Evolutionary conservation across 2,797 vertebrate species (phyloP), one percentile per base, ranked within the genome.

Genomic region (Pseudocheirus occidentalis): DNA sequence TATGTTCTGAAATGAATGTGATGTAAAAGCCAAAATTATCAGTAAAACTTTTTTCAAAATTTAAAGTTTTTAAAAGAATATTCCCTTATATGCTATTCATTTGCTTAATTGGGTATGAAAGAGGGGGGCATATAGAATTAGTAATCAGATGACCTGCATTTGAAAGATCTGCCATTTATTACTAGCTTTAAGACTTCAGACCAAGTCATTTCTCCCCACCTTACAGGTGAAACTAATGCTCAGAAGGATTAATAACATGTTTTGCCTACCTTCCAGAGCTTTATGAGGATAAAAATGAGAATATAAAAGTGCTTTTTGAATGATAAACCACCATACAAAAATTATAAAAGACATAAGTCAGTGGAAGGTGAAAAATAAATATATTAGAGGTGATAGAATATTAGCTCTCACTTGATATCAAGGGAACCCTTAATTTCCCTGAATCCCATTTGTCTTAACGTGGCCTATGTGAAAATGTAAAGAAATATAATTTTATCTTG

Each of bases 401-500:
- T 40, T 73, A 40, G 18, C 18, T 46, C 66, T 81, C 66, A 81
- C 7, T 46, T 21, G 21, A 81, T 81, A 81, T 24, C n/a, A 24
- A 10, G 18, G n/a, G n/a, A 81, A 46, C n/a, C 7, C 31, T 90
- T 62, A 95, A 55, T 93, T 57, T 54, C 55, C 55, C 62, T 94
- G 21, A 96, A 73, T 87, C 31, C 40, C 5, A 92, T 95, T 55
- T 92, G 91, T 95, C 14, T 96, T 94, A 93, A 94, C 29, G 94
- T 54, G 56, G 95, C 90, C 46, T 66, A 96, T 31, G 92, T 93
- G 53, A 10, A 92, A 40, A 90, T 94, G 95, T 95, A 91, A 59
- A 95, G 57, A 95, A 95, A 92, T 56, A 18, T 94, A 95, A 50
- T 93, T 92, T 87, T 57, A 95, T 94, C 50, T 97, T 97, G 94